Evolutionary conservation across 2,888 invertebrate genomes (phyloP).

Genomic region (Eilema griseolum): DNA sequence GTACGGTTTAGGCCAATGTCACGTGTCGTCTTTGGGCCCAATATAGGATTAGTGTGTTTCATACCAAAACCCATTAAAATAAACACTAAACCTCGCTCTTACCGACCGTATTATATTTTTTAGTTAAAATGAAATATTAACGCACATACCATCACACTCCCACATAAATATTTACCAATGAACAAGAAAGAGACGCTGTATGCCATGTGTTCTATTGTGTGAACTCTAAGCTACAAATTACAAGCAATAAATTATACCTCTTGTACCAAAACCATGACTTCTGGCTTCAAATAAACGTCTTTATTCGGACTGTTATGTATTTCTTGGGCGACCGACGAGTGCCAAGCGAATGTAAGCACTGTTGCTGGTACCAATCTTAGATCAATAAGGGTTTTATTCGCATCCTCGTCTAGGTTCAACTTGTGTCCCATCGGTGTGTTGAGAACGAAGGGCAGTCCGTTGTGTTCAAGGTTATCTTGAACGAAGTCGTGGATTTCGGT

Average conservation of each 20-base stretch:
- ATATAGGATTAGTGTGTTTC: too few relatives aligned
- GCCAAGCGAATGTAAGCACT: conserved; percentile 92
- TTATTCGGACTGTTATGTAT: conserved; percentile 83
- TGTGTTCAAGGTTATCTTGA: conserved; percentile 90
- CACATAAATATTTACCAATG: not conserved
- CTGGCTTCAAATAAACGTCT: conserved; percentile 91
- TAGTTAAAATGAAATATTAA: not conserved
- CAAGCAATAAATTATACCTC: conserved; percentile 71
- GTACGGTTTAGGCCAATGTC: too few relatives aligned
- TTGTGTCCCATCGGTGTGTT: conserved; percentile 90
- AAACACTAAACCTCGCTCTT: not conserved
- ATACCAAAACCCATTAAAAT: too few relatives aligned
- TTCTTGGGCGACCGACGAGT: conserved; percentile 83
- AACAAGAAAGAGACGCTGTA: too few relatives aligned
- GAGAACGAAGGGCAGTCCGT: conserved; percentile 90
- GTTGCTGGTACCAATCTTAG: conserved; percentile 94
- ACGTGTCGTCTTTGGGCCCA: too few relatives aligned
- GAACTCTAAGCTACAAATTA: conserved; percentile 18
- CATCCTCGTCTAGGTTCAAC: conserved; percentile 88
- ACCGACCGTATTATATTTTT: not conserved
- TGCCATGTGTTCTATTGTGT: not conserved
- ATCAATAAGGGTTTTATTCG: conserved; percentile 92
- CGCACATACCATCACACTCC: not conserved
- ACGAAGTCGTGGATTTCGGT: conserved; percentile 92
- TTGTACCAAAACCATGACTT: conserved; percentile 91